Evolutionary conservation across 2,113 vertebrate genomes (phyloP).

Genomic region (Tragelaphus strepsiceros): DNA sequence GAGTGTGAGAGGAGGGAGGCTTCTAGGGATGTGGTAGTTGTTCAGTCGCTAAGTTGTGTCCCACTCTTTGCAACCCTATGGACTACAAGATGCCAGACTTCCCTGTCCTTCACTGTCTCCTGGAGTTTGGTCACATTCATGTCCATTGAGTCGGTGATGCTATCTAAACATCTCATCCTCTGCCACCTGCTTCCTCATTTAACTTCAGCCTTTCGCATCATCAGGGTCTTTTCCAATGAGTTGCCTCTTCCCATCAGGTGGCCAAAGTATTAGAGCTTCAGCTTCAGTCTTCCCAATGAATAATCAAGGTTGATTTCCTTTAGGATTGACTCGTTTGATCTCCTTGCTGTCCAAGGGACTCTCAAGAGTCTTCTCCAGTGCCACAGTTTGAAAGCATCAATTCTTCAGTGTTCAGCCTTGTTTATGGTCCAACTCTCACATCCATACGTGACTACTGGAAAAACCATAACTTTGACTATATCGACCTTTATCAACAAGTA

Average conservation of each 20-base stretch:
- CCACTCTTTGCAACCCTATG: not conserved
- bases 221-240: not conserved
- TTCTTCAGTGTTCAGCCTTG: not conserved
- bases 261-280: not conserved
- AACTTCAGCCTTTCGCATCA: not conserved
- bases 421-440: not conserved
- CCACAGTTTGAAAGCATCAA: not conserved
- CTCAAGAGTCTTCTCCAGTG: not conserved
- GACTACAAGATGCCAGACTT: not conserved
- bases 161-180: not conserved
- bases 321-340: not conserved
- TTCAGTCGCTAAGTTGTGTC: not conserved
- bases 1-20: not conserved
- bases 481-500: not conserved
- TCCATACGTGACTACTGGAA: not conserved
- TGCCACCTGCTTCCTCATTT: not conserved
- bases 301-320: not conserved
- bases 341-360: not conserved
- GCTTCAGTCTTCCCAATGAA: not conserved
- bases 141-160: not conserved
- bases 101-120: not conserved
- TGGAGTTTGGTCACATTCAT: not conserved
- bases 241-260: not conserved
- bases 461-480: not conserved
- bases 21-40: not conserved